phyloP scores from a whole-genome alignment of 2,888 invertebrate genomes.

The Agonum fuliginosum region DNA sequence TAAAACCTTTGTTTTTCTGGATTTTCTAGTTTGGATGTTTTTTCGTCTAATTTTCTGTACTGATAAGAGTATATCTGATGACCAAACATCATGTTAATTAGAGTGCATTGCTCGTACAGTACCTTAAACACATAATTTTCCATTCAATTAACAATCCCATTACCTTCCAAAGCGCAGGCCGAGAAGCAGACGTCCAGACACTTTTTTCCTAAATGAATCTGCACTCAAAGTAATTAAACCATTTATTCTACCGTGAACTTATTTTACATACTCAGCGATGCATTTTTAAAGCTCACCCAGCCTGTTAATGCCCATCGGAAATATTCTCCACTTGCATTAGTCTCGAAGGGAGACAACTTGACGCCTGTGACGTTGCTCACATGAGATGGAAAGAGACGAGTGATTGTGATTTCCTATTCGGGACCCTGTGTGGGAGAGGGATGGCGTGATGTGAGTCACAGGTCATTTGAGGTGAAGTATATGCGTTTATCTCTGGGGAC shows the following conservation, averaged over 20 bases:
- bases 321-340: not conserved
- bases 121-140: not conserved
- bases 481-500: no score
- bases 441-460: not conserved
- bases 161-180: no score
- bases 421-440: not conserved
- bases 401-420: not conserved
- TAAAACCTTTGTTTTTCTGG: no score
- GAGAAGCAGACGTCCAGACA: no score
- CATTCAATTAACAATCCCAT: not conserved
- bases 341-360: not conserved
- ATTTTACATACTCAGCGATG: not conserved
- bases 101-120: no score
- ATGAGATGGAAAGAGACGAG: not conserved
- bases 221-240: not conserved
- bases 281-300: not conserved
- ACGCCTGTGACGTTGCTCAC: not conserved
- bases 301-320: not conserved
- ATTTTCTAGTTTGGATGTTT: no score
- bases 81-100: no score
- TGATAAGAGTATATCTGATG: no score
- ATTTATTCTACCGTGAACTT: not conserved
- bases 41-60: no score
- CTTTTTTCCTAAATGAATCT: not conserved
- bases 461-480: constrained; percentile 4